Evolutionary conservation across 2,888 invertebrate species (phyloP).

Genomic region (Entomobrya proxima): DNA sequence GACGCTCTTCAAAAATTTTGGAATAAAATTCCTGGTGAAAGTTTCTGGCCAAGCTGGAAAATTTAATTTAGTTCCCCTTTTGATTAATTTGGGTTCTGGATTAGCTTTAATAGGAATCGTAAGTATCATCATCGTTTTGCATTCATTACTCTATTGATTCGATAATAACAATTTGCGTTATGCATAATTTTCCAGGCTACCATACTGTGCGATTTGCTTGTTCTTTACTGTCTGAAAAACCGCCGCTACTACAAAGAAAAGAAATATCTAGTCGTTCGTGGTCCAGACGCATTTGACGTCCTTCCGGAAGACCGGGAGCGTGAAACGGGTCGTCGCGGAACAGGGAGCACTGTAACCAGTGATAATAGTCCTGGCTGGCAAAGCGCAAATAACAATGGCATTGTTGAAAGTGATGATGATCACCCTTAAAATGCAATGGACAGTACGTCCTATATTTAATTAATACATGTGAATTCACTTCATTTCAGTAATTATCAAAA

Average conservation of each 20-base stretch:
- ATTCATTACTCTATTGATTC: background rate
- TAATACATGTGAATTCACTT: no score
- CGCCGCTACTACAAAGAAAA: constrained; percentile 71
- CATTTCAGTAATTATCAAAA: no score
- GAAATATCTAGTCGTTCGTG: constrained; percentile 72
- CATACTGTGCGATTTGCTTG: constrained; percentile 78
- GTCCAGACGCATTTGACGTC: constrained; percentile 72
- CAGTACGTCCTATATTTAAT: background rate
- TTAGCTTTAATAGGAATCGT: constrained; percentile 79
- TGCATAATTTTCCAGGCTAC: constrained; percentile 77
- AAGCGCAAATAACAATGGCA: background rate
- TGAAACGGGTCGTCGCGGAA: background rate
- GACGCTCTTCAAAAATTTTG: constrained; percentile 78
- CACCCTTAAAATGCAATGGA: background rate
- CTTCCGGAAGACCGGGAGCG: constrained; percentile 45
- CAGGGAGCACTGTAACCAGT: background rate
- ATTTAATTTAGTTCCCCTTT: constrained; percentile 78
- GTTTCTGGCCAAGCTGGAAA: constrained; percentile 79
- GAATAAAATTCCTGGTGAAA: constrained; percentile 78
- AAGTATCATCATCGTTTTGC: constrained; percentile 73
- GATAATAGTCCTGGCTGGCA: constrained; percentile 38
- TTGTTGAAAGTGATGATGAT: background rate
- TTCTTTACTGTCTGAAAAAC: constrained; percentile 77
- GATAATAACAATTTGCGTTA: background rate
- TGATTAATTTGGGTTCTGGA: constrained; percentile 79